Percentiles rank a stretch among this genome's conserved stretches.
Conservation (phyloP, 2,888 invertebrate genomes). For the Entomobrya proxima region DNA sequence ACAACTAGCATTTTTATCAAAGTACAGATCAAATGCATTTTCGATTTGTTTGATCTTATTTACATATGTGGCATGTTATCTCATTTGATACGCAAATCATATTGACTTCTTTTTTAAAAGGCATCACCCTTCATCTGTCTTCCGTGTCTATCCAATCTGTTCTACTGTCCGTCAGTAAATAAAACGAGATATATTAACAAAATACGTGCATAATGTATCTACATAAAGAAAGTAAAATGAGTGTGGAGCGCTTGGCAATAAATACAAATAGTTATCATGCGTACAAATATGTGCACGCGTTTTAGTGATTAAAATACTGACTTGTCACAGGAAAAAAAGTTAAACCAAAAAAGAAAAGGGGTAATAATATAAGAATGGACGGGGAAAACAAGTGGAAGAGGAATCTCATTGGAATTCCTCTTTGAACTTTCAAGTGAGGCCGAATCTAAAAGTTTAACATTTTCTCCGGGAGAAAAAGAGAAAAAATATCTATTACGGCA, state of each 20-base stretch:
- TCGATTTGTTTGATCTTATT: slow-evolving; percentile 56
- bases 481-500: background rate
- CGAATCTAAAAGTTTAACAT: background rate
- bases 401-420: slow-evolving; percentile 50
- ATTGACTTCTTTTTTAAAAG: slow-evolving; percentile 48
- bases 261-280: slow-evolving; percentile 20
- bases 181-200: slow-evolving; percentile 10
- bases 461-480: background rate
- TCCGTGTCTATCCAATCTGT: slow-evolving; percentile 29
- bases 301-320: slow-evolving; percentile 38
- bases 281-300: slow-evolving; percentile 35
- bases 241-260: background rate
- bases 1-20: background rate
- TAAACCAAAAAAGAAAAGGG: background rate
- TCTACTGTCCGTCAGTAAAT: slow-evolving; percentile 44
- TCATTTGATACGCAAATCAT: slow-evolving; percentile 60
- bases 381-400: background rate
- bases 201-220: no score
- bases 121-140: background rate
- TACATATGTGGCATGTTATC: slow-evolving; percentile 62
- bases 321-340: background rate
- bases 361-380: background rate
- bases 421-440: slow-evolving; percentile 48
- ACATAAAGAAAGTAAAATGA: no score
- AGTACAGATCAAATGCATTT: slow-evolving; percentile 27